Base-by-base conservation (phyloP, 2,113 vertebrate genomes). In the Barnardius zonarius region DNA sequence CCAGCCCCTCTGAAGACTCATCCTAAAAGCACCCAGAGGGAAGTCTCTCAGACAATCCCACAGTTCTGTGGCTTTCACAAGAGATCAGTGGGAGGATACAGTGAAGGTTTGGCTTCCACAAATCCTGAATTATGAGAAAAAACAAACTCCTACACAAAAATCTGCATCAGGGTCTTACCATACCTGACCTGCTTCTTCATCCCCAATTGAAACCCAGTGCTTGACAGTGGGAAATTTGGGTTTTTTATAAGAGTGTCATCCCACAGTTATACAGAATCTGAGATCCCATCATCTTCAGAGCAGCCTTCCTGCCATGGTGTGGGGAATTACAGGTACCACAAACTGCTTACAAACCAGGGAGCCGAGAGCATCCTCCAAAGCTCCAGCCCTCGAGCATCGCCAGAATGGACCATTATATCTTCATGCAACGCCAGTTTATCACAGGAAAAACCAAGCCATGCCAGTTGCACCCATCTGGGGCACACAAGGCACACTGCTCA, bases 271-370 rank as follows among this genome's bases (percentile, higher is more conserved):
- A 16, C 44, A 24, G 62, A 23, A 12, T 15, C 0, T 0, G 25
- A 72, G 46, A 16, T 37, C 31, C 11, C 27, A 41, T 9, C 33
- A 59, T 64, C 37, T 64, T 59, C 57, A 59, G 1, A 54, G 73
- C 83, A 54, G 64, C 75, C 25, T 61, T 62, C 62, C 49, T 5
- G 1, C 14, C 5, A 0, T 2, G 1, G 20, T 3, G 4, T 2
- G 2, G 31, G 30, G 35, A 7, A 62, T 67, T 44, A 25, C 11
- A 14, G 54, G 18, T 67, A 52, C 46, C 48, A 13, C 37, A 22
- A 83, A 48, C 37, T 30, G 3, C 70, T 80, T 37, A 16, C 23
- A 64, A 74, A 18, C 2, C 46, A 12, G 16, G 18, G n/a, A 59
- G 37, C 84, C 3, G 1, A 9, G 37, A 33, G 57, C 22, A 31